Percentiles rank a stretch among this genome's conserved stretches.
Evolutionary conservation across 2,888 invertebrate genomes (phyloP).

Genomic region (Villa cingulata): DNA sequence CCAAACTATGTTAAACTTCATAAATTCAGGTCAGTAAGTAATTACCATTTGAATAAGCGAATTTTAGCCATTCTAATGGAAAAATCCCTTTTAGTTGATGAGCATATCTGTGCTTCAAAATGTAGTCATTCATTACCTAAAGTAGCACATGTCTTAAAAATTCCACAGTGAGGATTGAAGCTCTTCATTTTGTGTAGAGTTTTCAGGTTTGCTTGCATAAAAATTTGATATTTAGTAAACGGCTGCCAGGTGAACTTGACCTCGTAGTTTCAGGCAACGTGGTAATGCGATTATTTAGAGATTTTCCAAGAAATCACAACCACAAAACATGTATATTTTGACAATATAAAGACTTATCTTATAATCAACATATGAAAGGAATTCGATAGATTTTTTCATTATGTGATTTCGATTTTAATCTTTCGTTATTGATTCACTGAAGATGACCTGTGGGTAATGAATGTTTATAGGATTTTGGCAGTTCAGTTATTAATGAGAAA

Average conservation of each 20-base stretch:
- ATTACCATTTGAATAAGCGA: neutral
- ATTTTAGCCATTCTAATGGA: neutral
- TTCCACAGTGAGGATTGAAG: constrained; percentile 14
- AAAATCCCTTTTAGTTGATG: neutral
- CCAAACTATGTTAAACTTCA: neutral
- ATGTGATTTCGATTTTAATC: too few relatives aligned
- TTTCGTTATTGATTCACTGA: too few relatives aligned
- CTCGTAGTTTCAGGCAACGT: constrained; percentile 10
- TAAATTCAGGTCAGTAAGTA: neutral
- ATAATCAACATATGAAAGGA: too few relatives aligned
- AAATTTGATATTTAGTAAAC: constrained; percentile 12
- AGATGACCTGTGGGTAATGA: too few relatives aligned
- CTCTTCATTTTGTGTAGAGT: constrained; percentile 10
- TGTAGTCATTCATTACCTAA: neutral
- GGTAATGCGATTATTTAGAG: constrained; percentile 6
- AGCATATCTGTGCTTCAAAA: neutral
- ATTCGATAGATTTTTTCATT: too few relatives aligned
- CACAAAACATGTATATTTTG: neutral
- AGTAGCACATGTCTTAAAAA: constrained; percentile 4
- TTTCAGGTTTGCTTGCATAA: constrained; percentile 11
- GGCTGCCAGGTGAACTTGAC: constrained; percentile 10
- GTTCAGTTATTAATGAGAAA: too few relatives aligned
- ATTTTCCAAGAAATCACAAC: constrained; percentile 1
- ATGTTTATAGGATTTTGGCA: too few relatives aligned
- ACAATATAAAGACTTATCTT: too few relatives aligned